Evolutionary conservation across 64 coral and sea anemone species (phyloP).

Genomic region (Pocillopora verrucosa): DNA sequence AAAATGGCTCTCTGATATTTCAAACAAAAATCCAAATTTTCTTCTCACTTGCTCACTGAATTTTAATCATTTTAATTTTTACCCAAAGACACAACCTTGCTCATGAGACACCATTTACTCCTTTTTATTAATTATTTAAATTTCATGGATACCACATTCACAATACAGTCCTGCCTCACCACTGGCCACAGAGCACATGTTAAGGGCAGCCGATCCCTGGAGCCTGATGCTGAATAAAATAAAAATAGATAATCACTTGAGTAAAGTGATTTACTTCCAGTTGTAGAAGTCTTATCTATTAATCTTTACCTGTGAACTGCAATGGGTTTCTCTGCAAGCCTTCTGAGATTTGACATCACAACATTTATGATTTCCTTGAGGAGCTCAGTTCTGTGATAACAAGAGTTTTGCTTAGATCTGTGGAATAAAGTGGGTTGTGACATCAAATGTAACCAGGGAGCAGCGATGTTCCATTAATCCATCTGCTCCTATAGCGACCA

Average conservation of each 20-base stretch:
- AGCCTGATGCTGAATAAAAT: constrained; percentile 65
- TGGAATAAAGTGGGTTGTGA: constrained; percentile 6
- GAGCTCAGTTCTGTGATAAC: constrained; percentile 67
- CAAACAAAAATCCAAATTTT: too few species aligned
- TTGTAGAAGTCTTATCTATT: background rate
- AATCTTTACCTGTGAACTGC: constrained; percentile 69
- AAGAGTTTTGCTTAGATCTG: constrained; percentile 59
- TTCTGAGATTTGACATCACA: too few species aligned
- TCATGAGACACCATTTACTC: too few species aligned
- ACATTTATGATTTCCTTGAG: constrained; percentile 44
- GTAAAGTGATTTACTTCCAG: background rate
- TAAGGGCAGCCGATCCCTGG: too few species aligned
- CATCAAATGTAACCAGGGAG: background rate
- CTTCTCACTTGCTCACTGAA: too few species aligned
- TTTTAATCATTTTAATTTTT: too few species aligned
- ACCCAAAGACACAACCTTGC: too few species aligned
- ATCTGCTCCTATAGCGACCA: too few species aligned
- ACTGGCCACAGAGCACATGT: constrained; percentile 74
- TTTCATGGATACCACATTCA: constrained; percentile 96
- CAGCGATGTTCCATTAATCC: background rate
- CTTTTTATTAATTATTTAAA: too few species aligned
- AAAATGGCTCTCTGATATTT: too few species aligned
- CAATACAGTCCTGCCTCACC: constrained; percentile 76
- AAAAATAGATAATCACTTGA: background rate
- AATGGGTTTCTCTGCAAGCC: too few species aligned